Conservation (phyloP, 2,888 invertebrate genomes). For the Clistopyga incitator region DNA sequence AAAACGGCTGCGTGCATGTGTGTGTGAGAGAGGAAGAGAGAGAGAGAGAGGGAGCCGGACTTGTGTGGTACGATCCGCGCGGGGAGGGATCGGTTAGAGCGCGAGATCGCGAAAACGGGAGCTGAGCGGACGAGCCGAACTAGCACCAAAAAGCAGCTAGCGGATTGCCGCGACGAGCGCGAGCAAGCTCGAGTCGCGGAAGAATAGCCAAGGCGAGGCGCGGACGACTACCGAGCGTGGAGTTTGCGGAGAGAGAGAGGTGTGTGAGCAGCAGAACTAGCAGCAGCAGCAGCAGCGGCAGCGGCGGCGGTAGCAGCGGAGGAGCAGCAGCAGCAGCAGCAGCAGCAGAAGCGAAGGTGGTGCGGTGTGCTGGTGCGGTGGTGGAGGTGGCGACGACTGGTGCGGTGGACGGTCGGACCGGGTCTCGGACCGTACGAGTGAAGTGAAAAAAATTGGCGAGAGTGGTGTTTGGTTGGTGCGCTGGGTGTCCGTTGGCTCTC, state of each 20-base stretch:
- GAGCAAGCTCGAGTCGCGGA: slow-evolving; percentile 19
- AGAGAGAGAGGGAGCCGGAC: slow-evolving; percentile 32
- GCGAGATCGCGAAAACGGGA: slow-evolving; percentile 25
- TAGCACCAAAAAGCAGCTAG: background rate
- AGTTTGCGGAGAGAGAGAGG: slow-evolving; percentile 40
- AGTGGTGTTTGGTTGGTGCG: slow-evolving; percentile 68
- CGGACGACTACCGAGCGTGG: slow-evolving; percentile 43
- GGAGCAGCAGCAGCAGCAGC: slow-evolving; percentile 17
- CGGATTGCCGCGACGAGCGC: slow-evolving; percentile 23
- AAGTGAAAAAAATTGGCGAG: slow-evolving; percentile 34
- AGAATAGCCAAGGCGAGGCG: slow-evolving; percentile 1
- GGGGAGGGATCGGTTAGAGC: slow-evolving; percentile 24
- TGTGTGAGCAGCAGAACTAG: slow-evolving; percentile 14
- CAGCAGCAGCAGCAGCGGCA: slow-evolving; percentile 9
- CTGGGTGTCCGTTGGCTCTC: slow-evolving; percentile 70
- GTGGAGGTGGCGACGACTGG: slow-evolving; percentile 75
- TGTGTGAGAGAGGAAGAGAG: slow-evolving; percentile 4
- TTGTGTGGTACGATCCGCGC: slow-evolving; percentile 5
- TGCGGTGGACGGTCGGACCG: slow-evolving; percentile 79
- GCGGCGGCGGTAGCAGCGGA: background rate
- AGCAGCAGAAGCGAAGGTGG: slow-evolving; percentile 39
- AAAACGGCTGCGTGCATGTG: background rate
- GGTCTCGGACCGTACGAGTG: slow-evolving; percentile 69
- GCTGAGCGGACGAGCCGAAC: background rate
- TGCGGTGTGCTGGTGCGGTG: slow-evolving; percentile 45